Base-by-base conservation (phyloP, 1,140 invertebrate species). In the Charaxes varanes region DNA sequence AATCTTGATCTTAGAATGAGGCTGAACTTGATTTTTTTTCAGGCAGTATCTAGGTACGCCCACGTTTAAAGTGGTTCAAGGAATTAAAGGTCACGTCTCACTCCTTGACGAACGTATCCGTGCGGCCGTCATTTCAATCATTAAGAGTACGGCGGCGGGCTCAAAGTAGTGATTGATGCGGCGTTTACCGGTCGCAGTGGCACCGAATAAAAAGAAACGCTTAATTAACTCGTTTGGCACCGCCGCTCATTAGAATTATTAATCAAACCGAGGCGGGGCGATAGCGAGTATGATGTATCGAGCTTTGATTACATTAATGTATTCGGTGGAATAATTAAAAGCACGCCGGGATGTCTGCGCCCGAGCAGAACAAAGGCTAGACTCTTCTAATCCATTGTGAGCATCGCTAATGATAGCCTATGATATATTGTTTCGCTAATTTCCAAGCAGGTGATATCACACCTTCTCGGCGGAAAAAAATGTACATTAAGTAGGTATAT, bases 181-280 rank as follows among this genome's bases (percentile, higher is more conserved):
- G 66, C 78, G 78, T 82, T 82, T 82, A 82, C 76, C 59, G 66
- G 63, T 47, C 69, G 62, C 76, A 64, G 78, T 80, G 71, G 74
- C 78, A 71, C 55, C 50, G 49, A 38, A 59, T 61, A 78, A 79
- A 79, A 82, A 76, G 55, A 57, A 65, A 76, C 62, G 62, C 63
- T 80, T 83, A 80, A 83, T 83, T 83, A 83, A 83, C 78, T 83
- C 78, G 76, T 80, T 83, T 83, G 78, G 78, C 78, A 79, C 66
- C 76, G 72, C 64, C 72, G 72, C 78, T 83, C 78, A 83, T 83
- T 83, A 83, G 64, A 80, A 80, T 70, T 80, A 83, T 83, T 83
- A 83, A 83, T 83, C 79, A 83, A 82, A 79, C 51, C 66, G 59
- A 82, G 74, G 74, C 68, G 72, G 70, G 55, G 66, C 69, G 74